These are phyloP conservation scores for Pelecanus crispus DNA, from an alignment of 2,113 vertebrate genomes.

Conservation along the genomic window DNA sequence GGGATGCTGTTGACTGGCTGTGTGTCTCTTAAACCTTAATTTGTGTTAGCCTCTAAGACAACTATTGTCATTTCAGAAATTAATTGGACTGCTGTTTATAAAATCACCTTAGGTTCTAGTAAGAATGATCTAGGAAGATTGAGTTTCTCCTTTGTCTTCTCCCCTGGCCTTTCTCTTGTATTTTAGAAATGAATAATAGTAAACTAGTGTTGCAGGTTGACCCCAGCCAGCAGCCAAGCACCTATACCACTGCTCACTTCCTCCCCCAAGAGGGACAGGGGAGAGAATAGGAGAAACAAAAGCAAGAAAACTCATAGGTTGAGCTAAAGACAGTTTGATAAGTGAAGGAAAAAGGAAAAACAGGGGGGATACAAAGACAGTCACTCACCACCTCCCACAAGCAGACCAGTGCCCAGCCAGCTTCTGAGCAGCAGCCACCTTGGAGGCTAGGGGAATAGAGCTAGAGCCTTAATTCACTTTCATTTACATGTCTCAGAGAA, in stretches of 20 bases:
- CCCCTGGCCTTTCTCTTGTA: not conserved
- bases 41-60: not conserved
- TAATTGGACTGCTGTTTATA: not conserved
- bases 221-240: not conserved
- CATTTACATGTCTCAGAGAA: slow-evolving; percentile 73
- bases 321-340: not conserved
- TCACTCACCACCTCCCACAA: not conserved
- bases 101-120: not conserved
- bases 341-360: not conserved
- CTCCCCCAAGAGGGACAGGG: fast-evolving
- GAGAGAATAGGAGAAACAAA: not conserved
- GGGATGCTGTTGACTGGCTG: not conserved
- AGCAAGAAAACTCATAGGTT: not conserved
- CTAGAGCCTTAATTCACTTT: not conserved
- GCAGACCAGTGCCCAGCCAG: not conserved
- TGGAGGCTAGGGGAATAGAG: not conserved
- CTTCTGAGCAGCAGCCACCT: not conserved
- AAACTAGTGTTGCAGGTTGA: not conserved
- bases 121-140: not conserved
- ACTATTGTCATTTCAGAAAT: not conserved
- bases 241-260: fast-evolving
- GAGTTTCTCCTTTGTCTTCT: not conserved
- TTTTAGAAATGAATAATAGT: not conserved
- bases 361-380: not conserved
- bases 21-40: not conserved